These are phyloP conservation scores for Periophthalmus magnuspinnatus DNA, from an alignment of 2,797 vertebrate species.

Conservation along the genomic window DNA sequence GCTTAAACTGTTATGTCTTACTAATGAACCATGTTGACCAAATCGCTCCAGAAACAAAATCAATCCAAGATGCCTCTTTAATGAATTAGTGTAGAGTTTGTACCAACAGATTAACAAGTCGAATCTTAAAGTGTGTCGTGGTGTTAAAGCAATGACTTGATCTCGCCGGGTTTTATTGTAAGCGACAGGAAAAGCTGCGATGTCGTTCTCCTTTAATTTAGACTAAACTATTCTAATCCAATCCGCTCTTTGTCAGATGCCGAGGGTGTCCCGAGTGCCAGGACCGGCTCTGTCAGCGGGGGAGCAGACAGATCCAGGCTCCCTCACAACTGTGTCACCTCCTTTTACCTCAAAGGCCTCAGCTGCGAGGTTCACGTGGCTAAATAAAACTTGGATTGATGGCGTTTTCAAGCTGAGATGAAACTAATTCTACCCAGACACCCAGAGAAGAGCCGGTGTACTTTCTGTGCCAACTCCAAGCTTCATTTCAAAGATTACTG, in stretches of 20 bases:
- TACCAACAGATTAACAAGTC: conserved; percentile 1
- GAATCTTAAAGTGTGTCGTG: background rate
- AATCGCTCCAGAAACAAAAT: background rate
- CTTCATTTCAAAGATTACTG: background rate
- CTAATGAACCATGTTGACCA: background rate
- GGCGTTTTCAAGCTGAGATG: background rate
- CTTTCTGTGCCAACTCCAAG: background rate
- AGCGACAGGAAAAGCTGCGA: conserved; percentile 2
- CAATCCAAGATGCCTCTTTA: background rate
- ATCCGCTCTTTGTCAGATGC: conserved; percentile 5
- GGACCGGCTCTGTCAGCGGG: background rate
- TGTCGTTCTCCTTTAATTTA: background rate
- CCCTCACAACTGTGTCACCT: background rate
- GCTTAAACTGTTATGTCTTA: background rate
- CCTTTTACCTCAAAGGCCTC: conserved; percentile 9
- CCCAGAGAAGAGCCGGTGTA: background rate
- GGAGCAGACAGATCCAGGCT: background rate
- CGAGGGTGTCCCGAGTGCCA: conserved; percentile 2
- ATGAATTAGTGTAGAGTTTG: background rate
- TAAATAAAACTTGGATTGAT: conserved; percentile 2
- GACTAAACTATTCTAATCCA: conserved; percentile 4
- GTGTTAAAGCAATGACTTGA: conserved; percentile 1
- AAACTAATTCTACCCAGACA: background rate
- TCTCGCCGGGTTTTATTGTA: background rate
- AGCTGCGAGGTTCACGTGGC: background rate